phyloP scores from a whole-genome alignment of 2,113 vertebrate genomes.

The Oenanthe oenanthe region DNA sequence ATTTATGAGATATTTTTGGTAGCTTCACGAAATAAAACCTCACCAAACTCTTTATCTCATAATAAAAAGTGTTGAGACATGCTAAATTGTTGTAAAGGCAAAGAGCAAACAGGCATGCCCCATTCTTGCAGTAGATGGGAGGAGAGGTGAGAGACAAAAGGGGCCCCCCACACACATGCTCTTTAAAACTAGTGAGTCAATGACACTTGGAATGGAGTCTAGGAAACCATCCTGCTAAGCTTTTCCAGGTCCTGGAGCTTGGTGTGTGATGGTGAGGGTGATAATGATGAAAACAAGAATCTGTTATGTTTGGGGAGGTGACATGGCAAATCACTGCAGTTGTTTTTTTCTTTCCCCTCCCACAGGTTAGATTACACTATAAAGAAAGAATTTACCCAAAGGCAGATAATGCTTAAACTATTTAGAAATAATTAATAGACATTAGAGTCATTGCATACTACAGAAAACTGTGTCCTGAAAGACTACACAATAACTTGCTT shows the following conservation, averaged over 20 bases:
- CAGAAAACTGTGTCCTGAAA: constrained; percentile 17
- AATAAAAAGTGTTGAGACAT: background rate
- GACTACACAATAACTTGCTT: constrained; percentile 41
- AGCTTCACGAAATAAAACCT: background rate
- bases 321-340: background rate
- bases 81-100: background rate
- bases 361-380: constrained; percentile 24
- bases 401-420: constrained; percentile 43
- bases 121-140: background rate
- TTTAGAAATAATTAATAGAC: constrained; percentile 64
- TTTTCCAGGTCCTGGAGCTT: background rate
- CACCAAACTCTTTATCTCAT: background rate
- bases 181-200: background rate
- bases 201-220: background rate
- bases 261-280: background rate
- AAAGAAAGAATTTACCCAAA: constrained; percentile 55
- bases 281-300: constrained; percentile 24
- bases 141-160: background rate
- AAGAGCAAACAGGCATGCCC: background rate
- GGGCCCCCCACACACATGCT: accelerated
- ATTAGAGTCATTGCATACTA: background rate
- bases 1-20: background rate
- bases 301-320: background rate
- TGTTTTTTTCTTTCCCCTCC: background rate
- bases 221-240: background rate